Conservation (phyloP, 1,140 invertebrate species). For the Zaprionus camerounensis region DNA sequence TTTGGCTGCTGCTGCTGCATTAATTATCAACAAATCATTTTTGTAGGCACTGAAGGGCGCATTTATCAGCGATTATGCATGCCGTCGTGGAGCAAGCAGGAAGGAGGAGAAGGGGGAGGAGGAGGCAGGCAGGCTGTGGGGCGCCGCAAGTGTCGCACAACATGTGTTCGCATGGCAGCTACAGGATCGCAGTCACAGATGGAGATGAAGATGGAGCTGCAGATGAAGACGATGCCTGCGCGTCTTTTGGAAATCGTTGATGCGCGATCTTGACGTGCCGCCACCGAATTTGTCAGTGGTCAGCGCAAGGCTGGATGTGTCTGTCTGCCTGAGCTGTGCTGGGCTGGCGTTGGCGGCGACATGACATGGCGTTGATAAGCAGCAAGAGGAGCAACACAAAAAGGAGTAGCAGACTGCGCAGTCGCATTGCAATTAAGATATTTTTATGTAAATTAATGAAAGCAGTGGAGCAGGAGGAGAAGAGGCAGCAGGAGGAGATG, state of each 20-base stretch:
- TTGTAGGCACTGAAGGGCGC: conserved; percentile 74
- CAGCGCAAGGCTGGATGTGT: background rate
- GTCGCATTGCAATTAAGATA: conserved; percentile 72
- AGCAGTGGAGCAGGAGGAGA: conserved; percentile 13
- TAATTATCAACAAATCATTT: conserved; percentile 83
- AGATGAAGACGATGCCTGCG: conserved; percentile 1
- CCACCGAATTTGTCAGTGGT: conserved; percentile 49
- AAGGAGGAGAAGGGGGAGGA: background rate
- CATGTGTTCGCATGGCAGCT: conserved; percentile 62
- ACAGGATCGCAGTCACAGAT: background rate
- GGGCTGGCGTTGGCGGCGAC: conserved; percentile 62
- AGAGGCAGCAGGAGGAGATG: background rate
- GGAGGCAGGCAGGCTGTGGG: background rate
- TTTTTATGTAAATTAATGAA: conserved; percentile 80
- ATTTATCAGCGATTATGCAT: conserved; percentile 82
- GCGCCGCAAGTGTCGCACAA: conserved; percentile 67
- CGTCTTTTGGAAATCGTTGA: conserved; percentile 1
- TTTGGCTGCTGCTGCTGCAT: conserved; percentile 45
- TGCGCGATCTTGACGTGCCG: conserved; percentile 39
- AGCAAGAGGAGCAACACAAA: conserved; percentile 36
- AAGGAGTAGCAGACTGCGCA: conserved; percentile 10
- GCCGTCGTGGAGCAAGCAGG: conserved; percentile 26
- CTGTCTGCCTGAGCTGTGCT: background rate
- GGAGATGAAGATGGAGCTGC: conserved; percentile 6
- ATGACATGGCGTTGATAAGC: conserved; percentile 75